phyloP scores from a whole-genome alignment of 2,797 vertebrate genomes.

The Enteromius fasciolatus region DNA sequence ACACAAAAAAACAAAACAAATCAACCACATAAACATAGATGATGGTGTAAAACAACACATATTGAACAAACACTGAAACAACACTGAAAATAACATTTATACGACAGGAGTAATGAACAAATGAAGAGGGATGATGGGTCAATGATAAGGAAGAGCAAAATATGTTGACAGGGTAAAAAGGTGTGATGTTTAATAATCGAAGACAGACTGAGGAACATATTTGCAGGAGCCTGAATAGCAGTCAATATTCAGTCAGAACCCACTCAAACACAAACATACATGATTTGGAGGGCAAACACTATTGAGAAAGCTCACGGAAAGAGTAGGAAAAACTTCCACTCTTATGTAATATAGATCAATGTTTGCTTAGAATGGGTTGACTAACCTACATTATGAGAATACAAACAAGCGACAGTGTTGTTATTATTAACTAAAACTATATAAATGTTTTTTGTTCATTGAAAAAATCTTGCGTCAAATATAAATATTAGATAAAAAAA shows the following conservation, averaged over 20 bases:
- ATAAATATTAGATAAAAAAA: background rate
- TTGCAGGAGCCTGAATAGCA: background rate
- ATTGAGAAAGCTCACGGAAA: background rate
- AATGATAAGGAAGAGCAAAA: constrained; percentile 6
- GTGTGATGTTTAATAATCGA: background rate
- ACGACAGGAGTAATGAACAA: constrained; percentile 7
- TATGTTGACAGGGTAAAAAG: background rate
- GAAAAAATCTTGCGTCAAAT: background rate
- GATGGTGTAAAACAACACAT: constrained; percentile 27
- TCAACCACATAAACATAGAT: constrained; percentile 43
- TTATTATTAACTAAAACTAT: background rate
- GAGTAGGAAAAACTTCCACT: background rate
- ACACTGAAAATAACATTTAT: constrained; percentile 17
- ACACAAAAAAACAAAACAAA: constrained; percentile 37
- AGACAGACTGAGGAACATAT: background rate
- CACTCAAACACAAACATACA: background rate
- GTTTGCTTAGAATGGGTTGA: background rate
- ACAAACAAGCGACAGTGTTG: background rate
- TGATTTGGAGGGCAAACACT: background rate
- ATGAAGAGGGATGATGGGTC: background rate
- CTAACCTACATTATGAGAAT: background rate
- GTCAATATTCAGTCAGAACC: background rate
- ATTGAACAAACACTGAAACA: constrained; percentile 33
- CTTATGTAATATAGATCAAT: constrained; percentile 6
- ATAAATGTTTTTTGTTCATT: background rate